Percentiles rank a stretch among this genome's conserved stretches.
These are phyloP conservation scores for Balearica regulorum DNA, from an alignment of 2,797 vertebrate genomes.

Conservation along the genomic window DNA sequence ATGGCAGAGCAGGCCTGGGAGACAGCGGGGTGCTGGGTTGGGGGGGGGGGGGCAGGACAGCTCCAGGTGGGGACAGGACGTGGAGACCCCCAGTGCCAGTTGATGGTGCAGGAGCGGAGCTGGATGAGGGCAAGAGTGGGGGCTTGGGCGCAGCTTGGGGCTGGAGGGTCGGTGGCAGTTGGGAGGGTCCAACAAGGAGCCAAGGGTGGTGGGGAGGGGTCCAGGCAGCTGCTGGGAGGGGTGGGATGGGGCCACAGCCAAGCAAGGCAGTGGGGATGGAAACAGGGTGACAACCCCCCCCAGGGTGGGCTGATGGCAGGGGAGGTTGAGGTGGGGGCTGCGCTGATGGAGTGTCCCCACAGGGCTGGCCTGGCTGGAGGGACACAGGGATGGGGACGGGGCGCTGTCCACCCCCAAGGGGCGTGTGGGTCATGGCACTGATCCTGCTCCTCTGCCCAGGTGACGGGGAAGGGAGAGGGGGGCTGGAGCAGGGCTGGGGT, in stretches of 20 bases:
- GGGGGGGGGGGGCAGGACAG: not conserved
- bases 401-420: not conserved
- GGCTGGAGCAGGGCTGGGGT: not conserved
- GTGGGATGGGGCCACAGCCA: not conserved
- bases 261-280: not conserved
- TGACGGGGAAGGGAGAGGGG: not conserved
- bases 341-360: not conserved
- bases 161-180: not conserved
- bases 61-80: not conserved
- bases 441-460: not conserved
- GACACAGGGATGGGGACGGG: not conserved
- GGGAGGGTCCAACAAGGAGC: too few relatives aligned
- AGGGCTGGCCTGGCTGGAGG: not conserved
- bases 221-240: not conserved
- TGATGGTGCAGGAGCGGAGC: not conserved
- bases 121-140: not conserved
- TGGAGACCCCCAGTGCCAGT: not conserved
- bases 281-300: not conserved
- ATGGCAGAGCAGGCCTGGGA: not conserved
- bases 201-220: not conserved
- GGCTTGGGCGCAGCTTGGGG: not conserved
- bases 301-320: not conserved
- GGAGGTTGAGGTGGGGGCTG: not conserved
- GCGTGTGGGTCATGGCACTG: rapidly evolving
- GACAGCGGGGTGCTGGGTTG: not conserved